Conservation (phyloP, 2,797 vertebrate species). For the Gallirallus australis region DNA sequence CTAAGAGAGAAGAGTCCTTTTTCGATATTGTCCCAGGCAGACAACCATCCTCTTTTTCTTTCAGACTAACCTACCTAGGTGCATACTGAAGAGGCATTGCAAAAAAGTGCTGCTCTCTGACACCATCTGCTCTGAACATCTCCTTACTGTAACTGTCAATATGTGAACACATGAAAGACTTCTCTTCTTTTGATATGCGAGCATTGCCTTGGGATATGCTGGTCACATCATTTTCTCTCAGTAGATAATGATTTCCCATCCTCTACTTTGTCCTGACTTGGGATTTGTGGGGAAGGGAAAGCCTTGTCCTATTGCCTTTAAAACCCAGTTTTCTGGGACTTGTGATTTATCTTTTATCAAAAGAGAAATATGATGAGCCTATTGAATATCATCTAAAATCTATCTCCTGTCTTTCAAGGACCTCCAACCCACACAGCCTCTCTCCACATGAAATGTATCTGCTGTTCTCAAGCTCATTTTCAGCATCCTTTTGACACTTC, state of each 20-base stretch:
- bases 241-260: slow-evolving; percentile 13
- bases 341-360: slow-evolving; percentile 24
- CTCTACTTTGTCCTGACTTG: not conserved
- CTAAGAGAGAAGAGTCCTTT: not conserved
- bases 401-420: not conserved
- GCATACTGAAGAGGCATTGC: not conserved
- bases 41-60: not conserved
- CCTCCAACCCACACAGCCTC: not conserved
- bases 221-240: not conserved
- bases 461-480: not conserved
- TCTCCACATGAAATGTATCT: not conserved
- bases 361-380: not conserved
- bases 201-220: slow-evolving; percentile 17
- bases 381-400: not conserved
- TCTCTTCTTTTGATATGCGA: slow-evolving; percentile 4
- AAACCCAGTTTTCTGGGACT: not conserved
- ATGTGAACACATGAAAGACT: slow-evolving; percentile 8
- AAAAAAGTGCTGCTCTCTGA: not conserved
- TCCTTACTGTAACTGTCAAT: slow-evolving; percentile 12
- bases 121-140: not conserved
- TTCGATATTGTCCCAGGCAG: not conserved
- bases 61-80: not conserved
- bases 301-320: not conserved
- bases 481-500: not conserved
- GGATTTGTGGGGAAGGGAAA: slow-evolving; percentile 1